These are phyloP conservation scores for Monoplex corrugatus DNA, from an alignment of 2,888 invertebrate species.

Conservation along the genomic window DNA sequence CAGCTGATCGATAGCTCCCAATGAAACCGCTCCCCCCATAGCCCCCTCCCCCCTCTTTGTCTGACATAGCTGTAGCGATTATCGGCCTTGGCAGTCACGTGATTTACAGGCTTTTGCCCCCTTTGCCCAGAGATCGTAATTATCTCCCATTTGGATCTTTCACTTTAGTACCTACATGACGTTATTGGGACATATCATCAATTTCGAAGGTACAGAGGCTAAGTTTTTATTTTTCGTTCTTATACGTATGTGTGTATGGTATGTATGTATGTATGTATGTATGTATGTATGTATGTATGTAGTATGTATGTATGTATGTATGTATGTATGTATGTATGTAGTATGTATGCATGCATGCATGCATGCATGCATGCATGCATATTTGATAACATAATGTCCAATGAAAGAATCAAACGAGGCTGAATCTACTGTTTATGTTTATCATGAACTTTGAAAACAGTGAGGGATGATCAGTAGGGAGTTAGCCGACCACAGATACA, in stretches of 20 bases:
- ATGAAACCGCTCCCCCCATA: not conserved
- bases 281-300: not conserved
- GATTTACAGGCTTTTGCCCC: constrained; percentile 32
- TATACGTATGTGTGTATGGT: not conserved
- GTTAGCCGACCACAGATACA: too few relatives aligned
- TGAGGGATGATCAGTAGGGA: too few relatives aligned
- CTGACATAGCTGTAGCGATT: not conserved
- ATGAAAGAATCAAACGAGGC: too few relatives aligned
- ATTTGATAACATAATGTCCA: too few relatives aligned
- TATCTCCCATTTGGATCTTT: not conserved
- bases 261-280: not conserved
- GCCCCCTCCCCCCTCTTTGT: not conserved
- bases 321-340: not conserved
- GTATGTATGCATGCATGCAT: not conserved
- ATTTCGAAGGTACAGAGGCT: too few relatives aligned
- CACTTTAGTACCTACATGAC: too few relatives aligned
- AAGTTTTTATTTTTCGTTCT: too few relatives aligned
- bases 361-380: not conserved
- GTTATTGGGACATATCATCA: too few relatives aligned
- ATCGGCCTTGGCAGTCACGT: constrained; percentile 36
- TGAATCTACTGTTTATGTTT: too few relatives aligned
- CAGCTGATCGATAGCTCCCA: not conserved
- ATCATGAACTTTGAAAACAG: too few relatives aligned
- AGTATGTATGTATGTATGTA: not conserved
- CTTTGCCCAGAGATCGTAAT: constrained; percentile 10